phyloP scores from a whole-genome alignment of 2,888 invertebrate species.

The Xylota sylvarum region DNA sequence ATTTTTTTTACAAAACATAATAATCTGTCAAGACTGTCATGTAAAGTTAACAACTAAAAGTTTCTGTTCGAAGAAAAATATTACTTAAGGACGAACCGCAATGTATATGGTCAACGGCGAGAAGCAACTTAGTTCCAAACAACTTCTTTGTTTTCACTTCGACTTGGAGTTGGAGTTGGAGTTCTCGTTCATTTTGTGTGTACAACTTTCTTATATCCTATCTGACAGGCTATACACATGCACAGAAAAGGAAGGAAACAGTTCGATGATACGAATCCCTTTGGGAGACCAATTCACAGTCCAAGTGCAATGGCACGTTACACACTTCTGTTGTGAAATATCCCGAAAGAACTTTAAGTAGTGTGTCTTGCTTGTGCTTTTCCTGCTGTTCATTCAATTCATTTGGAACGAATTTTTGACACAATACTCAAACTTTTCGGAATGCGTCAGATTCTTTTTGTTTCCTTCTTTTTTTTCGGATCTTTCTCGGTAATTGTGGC shows the following conservation, averaged over 20 bases:
- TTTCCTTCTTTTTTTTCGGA: not conserved
- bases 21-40: constrained; percentile 1
- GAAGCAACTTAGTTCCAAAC: not conserved
- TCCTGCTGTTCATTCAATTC: constrained; percentile 26
- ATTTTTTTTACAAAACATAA: not conserved
- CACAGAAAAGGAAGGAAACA: not conserved
- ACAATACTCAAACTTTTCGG: constrained; percentile 51
- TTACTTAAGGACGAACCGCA: not conserved
- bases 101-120: not conserved
- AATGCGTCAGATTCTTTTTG: constrained; percentile 17
- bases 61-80: not conserved
- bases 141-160: not conserved
- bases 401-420: constrained; percentile 72
- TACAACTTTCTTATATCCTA: constrained; percentile 8
- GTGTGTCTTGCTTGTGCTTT: constrained; percentile 19
- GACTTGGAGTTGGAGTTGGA: no score
- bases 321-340: constrained; percentile 36
- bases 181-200: not conserved
- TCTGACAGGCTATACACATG: constrained; percentile 4
- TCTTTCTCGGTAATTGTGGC: constrained; percentile 57
- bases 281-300: constrained; percentile 37
- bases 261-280: not conserved
- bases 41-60: constrained; percentile 5
- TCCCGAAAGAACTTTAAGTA: constrained; percentile 45
- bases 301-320: constrained; percentile 67